Conservation (phyloP, 92 coral and sea anemone genomes). For the Porites evermanni region DNA sequence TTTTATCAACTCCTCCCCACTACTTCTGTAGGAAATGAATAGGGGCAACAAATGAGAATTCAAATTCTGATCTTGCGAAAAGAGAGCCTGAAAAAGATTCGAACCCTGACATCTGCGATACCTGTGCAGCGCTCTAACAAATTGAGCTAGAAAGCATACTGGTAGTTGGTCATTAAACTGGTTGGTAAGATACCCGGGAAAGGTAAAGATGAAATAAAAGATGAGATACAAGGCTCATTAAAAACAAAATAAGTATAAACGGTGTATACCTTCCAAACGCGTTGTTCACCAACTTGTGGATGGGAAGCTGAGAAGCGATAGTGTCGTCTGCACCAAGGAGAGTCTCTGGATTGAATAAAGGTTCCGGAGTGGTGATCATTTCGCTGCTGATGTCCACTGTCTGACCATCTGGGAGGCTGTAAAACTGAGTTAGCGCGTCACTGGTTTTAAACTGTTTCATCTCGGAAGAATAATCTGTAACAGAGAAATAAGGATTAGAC, state of each 20-base stretch:
- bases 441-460: constrained; percentile 77
- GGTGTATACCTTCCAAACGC: constrained; percentile 80
- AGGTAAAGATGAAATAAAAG: neutral
- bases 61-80: no score
- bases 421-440: constrained; percentile 75
- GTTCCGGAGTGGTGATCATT: constrained; percentile 83
- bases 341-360: constrained; percentile 83
- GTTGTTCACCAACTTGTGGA: constrained; percentile 76
- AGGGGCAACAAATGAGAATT: no score
- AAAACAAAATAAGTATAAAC: neutral
- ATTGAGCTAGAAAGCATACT: no score
- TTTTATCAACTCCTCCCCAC: no score
- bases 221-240: neutral
- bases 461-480: constrained; percentile 80
- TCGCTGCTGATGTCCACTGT: constrained; percentile 84
- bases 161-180: no score
- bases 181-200: no score
- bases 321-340: constrained; percentile 78
- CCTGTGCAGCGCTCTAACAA: no score
- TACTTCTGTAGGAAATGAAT: no score
- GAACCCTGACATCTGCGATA: no score
- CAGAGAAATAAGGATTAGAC: neutral
- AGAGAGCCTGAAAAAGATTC: no score
- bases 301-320: constrained; percentile 86
- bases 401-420: constrained; percentile 96